Conservation (phyloP, 2,888 invertebrate genomes). For the Bimastos eiseni region DNA sequence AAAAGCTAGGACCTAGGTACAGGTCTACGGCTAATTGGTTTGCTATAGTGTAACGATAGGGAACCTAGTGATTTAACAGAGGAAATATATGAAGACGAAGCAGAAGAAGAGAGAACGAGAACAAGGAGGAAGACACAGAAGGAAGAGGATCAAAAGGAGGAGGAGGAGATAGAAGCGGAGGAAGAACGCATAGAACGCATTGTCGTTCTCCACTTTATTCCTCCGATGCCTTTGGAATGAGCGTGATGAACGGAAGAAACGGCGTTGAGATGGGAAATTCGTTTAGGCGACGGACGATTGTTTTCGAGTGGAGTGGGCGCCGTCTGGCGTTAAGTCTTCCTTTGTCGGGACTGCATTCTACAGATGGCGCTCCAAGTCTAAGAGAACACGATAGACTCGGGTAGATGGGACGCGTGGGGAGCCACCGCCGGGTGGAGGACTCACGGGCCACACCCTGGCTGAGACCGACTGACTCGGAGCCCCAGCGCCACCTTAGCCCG, state of each 20-base stretch:
- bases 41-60: too few relatives aligned
- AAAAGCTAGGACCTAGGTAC: too few relatives aligned
- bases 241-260: not conserved
- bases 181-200: not conserved
- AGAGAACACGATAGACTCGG: not conserved
- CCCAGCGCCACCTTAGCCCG: not conserved
- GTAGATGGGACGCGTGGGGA: not conserved
- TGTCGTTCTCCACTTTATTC: not conserved
- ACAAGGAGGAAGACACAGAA: not conserved
- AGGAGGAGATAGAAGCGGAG: not conserved
- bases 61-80: too few relatives aligned
- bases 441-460: not conserved
- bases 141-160: not conserved
- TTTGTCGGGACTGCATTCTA: not conserved
- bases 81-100: too few relatives aligned
- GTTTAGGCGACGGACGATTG: constrained; percentile 4
- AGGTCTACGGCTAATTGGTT: too few relatives aligned
- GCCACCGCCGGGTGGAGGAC: not conserved
- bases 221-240: not conserved
- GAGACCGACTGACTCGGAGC: not conserved
- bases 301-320: not conserved
- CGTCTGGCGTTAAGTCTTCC: not conserved
- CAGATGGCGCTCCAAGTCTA: not conserved
- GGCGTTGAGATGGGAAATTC: not conserved
- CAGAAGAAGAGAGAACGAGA: too few relatives aligned